Base-by-base conservation (phyloP, 2,113 vertebrate genomes). In the Garra rufa region DNA sequence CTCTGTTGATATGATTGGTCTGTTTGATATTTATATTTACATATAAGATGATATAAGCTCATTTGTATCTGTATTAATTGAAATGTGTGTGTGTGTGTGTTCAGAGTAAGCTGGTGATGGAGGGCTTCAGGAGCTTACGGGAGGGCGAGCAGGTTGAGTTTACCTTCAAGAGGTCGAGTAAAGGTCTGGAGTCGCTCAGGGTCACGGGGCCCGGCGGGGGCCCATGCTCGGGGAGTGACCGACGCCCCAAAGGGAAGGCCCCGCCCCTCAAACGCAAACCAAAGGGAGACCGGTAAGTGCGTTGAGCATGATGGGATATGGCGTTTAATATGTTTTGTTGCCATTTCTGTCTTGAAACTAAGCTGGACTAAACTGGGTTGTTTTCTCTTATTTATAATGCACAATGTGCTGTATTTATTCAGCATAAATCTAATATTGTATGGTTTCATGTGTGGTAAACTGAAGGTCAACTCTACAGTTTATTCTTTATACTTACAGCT, bases 81-180 rank as follows among this genome's bases (percentile, higher is more conserved):
- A 61, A 11, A 13, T 21, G 50, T 50, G 5, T 50, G 48, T 48
- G 19, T 86, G 73, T 77, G 52, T 57, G 15, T 78, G 78, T 59
- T 48, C 93, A 99, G 98, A 99, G 98, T 93, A 99, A 99, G 94
- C 95, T 99, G 92, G 97, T 97, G 95, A 99, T 99, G 98, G 98
- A 99, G 94, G 98, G 98, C 93, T 99, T 99, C 96, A 97, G 98
- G 95, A 99, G 98, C 93, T 94, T 99, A 91, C 98, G 99, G 94
- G 98, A 99, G 95, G 97, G 98, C 88, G 98, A 99, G 95, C 96
- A 95, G 93, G 97, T 99, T 93, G 98, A 99, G 94, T 99, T 99
- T 94, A 98, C 96, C 90, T 99, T 97, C 92, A 98, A 99, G 93
- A 99, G 98, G 95, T 99, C 97, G 93, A 98, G 95, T 87, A 99